phyloP scores from a whole-genome alignment of 2,888 invertebrate species.

The Tachystola acroxantha region DNA sequence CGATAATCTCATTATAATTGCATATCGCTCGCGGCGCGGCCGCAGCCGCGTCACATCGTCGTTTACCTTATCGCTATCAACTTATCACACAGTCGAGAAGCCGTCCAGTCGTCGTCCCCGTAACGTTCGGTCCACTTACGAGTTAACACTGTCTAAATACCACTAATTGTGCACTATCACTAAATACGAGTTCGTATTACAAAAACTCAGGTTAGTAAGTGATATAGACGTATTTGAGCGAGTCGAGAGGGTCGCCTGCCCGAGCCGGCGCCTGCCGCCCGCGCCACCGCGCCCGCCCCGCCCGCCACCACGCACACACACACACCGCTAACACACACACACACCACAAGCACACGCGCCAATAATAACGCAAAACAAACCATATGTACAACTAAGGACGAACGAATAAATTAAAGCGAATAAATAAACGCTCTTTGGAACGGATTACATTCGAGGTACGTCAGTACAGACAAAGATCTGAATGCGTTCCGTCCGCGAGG shows the following conservation, averaged over 20 bases:
- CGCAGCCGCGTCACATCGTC: constrained; percentile 2
- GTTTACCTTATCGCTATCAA: no score
- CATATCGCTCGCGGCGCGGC: constrained; percentile 4
- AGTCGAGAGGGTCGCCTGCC: constrained; percentile 49
- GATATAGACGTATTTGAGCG: constrained; percentile 29
- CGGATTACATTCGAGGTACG: constrained; percentile 58
- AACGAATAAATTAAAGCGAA: constrained; percentile 60
- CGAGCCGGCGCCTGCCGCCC: constrained; percentile 23
- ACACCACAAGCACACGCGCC: constrained; percentile 25
- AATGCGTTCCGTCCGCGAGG: constrained; percentile 27
- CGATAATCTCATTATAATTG: constrained; percentile 22
- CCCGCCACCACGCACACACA: constrained; percentile 19
- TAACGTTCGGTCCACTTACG: constrained; percentile 18
- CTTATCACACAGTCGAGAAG: constrained; percentile 4
- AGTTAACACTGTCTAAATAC: constrained; percentile 36
- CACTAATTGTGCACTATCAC: constrained; percentile 59
- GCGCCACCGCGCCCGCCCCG: constrained; percentile 23
- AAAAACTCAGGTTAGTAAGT: constrained; percentile 33
- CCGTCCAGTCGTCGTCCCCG: constrained; percentile 4
- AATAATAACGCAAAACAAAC: constrained; percentile 27
- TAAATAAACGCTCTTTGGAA: constrained; percentile 72
- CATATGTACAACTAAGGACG: constrained; percentile 31
- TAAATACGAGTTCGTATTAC: constrained; percentile 34
- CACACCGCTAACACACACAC: constrained; percentile 17
- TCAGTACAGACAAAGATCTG: constrained; percentile 22